Evolutionary conservation across 1,140 invertebrate genomes (phyloP).

Genomic region (Augochlora pura): DNA sequence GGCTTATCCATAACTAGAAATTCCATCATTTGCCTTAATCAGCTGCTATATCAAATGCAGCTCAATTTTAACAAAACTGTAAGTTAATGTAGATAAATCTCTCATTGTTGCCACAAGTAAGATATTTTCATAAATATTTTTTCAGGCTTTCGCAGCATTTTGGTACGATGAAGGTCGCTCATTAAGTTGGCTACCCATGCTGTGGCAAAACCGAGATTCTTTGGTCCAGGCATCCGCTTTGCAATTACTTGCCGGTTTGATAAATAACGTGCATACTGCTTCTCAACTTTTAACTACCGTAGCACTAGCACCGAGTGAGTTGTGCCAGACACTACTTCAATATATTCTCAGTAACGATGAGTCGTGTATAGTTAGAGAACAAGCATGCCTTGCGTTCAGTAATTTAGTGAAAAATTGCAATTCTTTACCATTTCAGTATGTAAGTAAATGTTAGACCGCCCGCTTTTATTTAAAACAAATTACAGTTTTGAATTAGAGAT

Average conservation of each 20-base stretch:
- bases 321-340: slow-evolving; percentile 70
- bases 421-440: slow-evolving; percentile 67
- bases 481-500: not conserved
- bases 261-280: slow-evolving; percentile 71
- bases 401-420: slow-evolving; percentile 72
- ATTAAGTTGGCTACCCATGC: slow-evolving; percentile 75
- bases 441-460: slow-evolving; percentile 50
- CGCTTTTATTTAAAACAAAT: not conserved
- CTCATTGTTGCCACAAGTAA: not conserved
- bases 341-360: slow-evolving; percentile 69
- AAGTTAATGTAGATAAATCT: slow-evolving; percentile 29
- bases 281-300: slow-evolving; percentile 75
- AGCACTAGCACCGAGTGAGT: slow-evolving; percentile 64
- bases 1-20: slow-evolving; percentile 81
- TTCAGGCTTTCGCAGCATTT: slow-evolving; percentile 70
- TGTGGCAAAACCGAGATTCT: slow-evolving; percentile 81
- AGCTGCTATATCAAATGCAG: slow-evolving; percentile 80
- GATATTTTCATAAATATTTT: not conserved
- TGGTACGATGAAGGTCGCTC: slow-evolving; percentile 71
- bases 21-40: slow-evolving; percentile 81
- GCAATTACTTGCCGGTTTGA: slow-evolving; percentile 79
- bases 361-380: slow-evolving; percentile 74
- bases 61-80: slow-evolving; percentile 76
- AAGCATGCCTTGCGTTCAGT: slow-evolving; percentile 73
- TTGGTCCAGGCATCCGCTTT: slow-evolving; percentile 80